These are phyloP conservation scores for Baronia brevicornis DNA, from an alignment of 2,888 invertebrate species.

Conservation along the genomic window DNA sequence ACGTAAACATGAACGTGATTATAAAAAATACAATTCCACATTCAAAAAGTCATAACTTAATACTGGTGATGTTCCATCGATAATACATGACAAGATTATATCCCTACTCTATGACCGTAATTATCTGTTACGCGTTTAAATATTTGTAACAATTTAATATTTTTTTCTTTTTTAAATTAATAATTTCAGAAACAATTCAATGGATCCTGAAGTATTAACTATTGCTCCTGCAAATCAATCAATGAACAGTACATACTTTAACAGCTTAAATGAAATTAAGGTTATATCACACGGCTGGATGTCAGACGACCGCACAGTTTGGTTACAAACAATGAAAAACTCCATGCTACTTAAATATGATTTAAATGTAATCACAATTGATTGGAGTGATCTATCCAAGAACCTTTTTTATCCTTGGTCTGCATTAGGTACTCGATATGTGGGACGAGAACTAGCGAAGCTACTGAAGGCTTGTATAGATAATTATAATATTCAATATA, in stretches of 20 bases:
- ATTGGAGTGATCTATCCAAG: constrained; percentile 58
- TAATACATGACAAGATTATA: no score
- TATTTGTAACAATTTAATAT: no score
- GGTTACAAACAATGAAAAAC: constrained; percentile 58
- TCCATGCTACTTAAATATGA: constrained; percentile 51
- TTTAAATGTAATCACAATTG: constrained; percentile 66
- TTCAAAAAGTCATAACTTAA: no score
- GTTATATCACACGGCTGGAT: constrained; percentile 75
- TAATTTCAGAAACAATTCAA: constrained; percentile 39
- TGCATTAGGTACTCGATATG: constrained; percentile 57
- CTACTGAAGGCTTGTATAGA: constrained; percentile 35
- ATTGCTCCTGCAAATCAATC: constrained; percentile 29
- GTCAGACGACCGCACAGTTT: constrained; percentile 45
- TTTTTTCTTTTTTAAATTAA: not conserved
- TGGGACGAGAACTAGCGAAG: constrained; percentile 49
- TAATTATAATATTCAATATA: constrained; percentile 30
- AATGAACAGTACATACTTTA: constrained; percentile 46
- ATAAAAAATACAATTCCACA: no score
- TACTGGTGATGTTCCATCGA: no score
- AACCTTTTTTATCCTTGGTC: constrained; percentile 57
- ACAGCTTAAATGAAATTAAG: constrained; percentile 55
- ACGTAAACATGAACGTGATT: no score
- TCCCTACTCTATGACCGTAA: no score
- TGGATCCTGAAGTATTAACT: constrained; percentile 37
- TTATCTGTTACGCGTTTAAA: no score